Base-by-base conservation (phyloP, 2,888 invertebrate species). In the Ditylenchus weischeri region DNA sequence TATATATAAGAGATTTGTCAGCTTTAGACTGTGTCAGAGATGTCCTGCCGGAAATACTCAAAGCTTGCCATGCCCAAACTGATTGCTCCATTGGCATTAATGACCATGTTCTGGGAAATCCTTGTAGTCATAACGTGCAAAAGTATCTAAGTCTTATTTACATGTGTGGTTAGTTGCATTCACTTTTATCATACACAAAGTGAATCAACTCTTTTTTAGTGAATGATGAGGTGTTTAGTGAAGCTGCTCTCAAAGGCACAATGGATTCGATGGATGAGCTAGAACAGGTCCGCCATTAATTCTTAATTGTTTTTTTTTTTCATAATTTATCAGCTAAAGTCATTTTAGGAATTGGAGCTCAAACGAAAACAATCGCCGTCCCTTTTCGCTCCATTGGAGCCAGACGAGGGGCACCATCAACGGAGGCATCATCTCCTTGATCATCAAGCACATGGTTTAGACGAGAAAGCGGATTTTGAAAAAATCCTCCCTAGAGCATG, bases 111-210 rank as follows among this genome's bases (percentile, higher is more conserved):
- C 82, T 85, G 71, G 84, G 84, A 23, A 79, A 83, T 67, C 83
- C 83, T 1, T 85, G 85, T 73, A 77, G 81, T 13, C 62, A 72
- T 10, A 83, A 78, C 18, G 81, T 83, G 49, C 75, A 75, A 38
- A 84, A 84, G 77, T 84, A 84, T 74, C 82, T 85, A 66, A 80
- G 78, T 68, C 80, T 85, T 64, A 79, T 83, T 64, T 85, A 83
- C 76, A 80, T 83, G 62, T 85, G 85, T 79, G 84, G 84, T 84
- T 73, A 78, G 84, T 23, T 49, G 11, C n/a, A 43, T 19, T 19
- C 7, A 11, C 60, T 0, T 10, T 19, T n/a, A 49, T 23, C 43
- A 50, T 19, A 5, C 4, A 35, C 23, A 19, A 13, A 11, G 13
- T 29, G 1, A 11, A 36, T 19, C 13, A 10, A 19, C 15, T 21